phyloP scores from a whole-genome alignment of 2,113 vertebrate genomes.

The Epinephelus cyanopodus region DNA sequence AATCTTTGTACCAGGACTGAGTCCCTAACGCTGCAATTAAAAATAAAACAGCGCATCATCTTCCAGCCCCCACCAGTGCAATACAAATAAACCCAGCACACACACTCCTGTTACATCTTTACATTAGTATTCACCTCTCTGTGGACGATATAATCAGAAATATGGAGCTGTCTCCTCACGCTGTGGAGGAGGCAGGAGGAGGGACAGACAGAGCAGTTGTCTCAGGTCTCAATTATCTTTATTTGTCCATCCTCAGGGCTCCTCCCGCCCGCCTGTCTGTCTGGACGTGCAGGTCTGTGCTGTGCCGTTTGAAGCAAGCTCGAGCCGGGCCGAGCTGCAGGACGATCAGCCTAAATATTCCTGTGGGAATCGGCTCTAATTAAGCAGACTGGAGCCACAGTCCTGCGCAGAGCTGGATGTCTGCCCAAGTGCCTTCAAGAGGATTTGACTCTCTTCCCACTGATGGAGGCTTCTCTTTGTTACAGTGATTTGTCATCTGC shows the following conservation, averaged over 20 bases:
- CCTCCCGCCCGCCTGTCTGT: constrained; percentile 49
- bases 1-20: background rate
- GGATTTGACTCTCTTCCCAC: constrained; percentile 67
- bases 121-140: constrained; percentile 48
- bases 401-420: constrained; percentile 68
- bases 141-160: constrained; percentile 26
- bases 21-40: constrained; percentile 26
- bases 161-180: constrained; percentile 26
- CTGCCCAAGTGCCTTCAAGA: constrained; percentile 72
- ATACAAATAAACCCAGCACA: constrained; percentile 28
- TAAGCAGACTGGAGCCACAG: constrained; percentile 72
- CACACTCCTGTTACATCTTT: background rate
- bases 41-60: constrained; percentile 34
- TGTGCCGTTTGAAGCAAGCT: constrained; percentile 30
- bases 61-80: constrained; percentile 1
- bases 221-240: constrained; percentile 56
- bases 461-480: constrained; percentile 65
- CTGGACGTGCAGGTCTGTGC: constrained; percentile 47
- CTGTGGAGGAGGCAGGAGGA: constrained; percentile 28
- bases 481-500: constrained; percentile 63
- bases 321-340: constrained; percentile 49
- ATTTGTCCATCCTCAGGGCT: constrained; percentile 39
- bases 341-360: constrained; percentile 75
- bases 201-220: constrained; percentile 25
- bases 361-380: constrained; percentile 75